Evolutionary conservation across 2,797 vertebrate species (phyloP), one percentile per base, ranked within the genome.

Genomic region (Valencia hispanica): DNA sequence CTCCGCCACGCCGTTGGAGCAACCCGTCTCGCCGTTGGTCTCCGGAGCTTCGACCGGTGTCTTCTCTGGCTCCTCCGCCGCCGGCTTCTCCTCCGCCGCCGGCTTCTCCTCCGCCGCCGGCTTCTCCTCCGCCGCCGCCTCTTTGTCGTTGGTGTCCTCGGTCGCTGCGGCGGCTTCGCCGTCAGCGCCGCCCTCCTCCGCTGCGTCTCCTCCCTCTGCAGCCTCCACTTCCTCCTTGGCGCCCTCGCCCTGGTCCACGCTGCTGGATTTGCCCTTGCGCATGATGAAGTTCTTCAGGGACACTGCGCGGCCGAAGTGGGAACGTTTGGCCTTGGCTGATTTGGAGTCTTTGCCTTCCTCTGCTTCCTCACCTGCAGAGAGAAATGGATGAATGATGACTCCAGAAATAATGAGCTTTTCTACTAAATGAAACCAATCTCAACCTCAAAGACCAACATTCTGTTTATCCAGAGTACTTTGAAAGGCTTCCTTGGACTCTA

Each of bases 261-360:
- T 96, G 74, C 90, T 85, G 81, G 94, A 93, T 72, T 96, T 96
- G 68, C 95, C 95, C 87, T 96, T 96, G 25, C 95, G 86, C 88
- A 96, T 78, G 90, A 96, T 95, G 92, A 96, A 96, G 86, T 96
- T 96, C 88, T 96, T 96, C 88, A 96, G 91, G 74, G 95, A 96
- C 50, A 96, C 95, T 0, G 95, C 95, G 0, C 95, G 95, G 84
- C 94, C 94, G 0, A 95, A 96, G 77, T 95, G 95, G 1, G 94
- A 89, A 77, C 95, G 94, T 85, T 96, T 96, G 83, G 94, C 87
- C 83, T 95, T 96, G 86, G 93, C 93, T 1, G 92, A 85, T 87
- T 96, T 96, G 66, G 84, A 86, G n/a, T 95, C 95, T 91, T 95
- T 95, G 74, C 92, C 84, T 9, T 95, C 94, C 30, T 96, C 95